Evolutionary conservation across 2,113 vertebrate species (phyloP), one percentile per base, ranked within the genome.

Genomic region (Pedetes capensis): DNA sequence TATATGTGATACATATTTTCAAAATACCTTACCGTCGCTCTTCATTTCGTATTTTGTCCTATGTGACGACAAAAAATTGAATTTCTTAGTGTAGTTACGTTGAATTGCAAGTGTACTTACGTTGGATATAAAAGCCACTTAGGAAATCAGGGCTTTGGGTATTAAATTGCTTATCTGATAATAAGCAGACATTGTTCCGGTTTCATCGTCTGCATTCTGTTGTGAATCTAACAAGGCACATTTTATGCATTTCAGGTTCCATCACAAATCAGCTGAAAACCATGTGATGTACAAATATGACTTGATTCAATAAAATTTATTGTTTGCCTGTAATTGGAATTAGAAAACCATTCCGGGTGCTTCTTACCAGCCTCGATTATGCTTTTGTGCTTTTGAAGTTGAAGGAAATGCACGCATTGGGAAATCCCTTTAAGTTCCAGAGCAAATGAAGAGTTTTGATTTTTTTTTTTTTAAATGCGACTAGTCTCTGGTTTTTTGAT

Each of bases 321-420:
- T 84, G 63, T 94, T 93, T 1, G 27, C 42, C 34, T 63, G 6
- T 63, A 37, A 69, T 91, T 93, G 83, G 93, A 75, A 91, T 93
- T 53, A 91, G 76, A 84, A 91, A 93, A n/a, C 57, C n/a, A 11
- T 42, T 84, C 64, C 42, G 1, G n/a, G 27, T 34, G 49, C 71
- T 75, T 75, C 49, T 75, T 55, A 32, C 27, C 55, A 42, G 71
- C 25, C 66, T 32, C 27, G 79, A 29, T 83, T 63, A 47, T 17
- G 5, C 57, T 42, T 44, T 90, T 74, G 61, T 25, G n/a, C n/a
- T 42, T 81, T 79, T 95, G 80, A 87, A 32, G 17, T 81, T 44
- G 83, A 39, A 71, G 37, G 22, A 63, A 93, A n/a, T 22, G 8
- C 2, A 34, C 39, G 22, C 81, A 18, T 27, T 80, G 79, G 57